These are phyloP conservation scores for Papilio dardanus DNA, from an alignment of 1,140 invertebrate species.

Conservation along the genomic window DNA sequence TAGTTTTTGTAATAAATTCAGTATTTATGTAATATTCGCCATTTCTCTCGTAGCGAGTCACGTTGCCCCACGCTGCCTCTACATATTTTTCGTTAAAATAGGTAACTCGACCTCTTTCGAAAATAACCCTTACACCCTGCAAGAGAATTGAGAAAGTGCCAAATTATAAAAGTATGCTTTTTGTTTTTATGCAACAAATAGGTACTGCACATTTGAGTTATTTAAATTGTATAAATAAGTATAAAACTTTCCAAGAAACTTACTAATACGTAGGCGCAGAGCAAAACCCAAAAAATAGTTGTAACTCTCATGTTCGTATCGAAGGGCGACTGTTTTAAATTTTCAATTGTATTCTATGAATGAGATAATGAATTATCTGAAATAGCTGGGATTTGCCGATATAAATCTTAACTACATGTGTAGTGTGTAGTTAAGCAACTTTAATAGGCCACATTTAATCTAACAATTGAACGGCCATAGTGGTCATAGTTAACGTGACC, in stretches of 20 bases:
- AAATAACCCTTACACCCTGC: conserved; percentile 47
- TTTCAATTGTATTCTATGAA: not conserved
- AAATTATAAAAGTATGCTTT: not conserved
- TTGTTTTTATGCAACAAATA: no score
- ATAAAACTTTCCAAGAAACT: no score
- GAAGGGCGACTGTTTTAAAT: not conserved
- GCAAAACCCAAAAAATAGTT: conserved; percentile 1
- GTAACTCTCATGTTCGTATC: not conserved
- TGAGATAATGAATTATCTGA: no score
- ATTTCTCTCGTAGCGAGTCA: conserved; percentile 45
- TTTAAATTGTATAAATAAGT: no score
- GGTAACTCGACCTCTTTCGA: conserved; percentile 44
- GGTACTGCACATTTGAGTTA: no score
- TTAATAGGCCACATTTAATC: no score
- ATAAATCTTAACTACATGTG: no score
- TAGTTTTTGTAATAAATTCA: not conserved
- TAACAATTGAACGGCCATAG: no score
- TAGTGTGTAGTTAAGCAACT: no score
- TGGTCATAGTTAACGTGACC: no score
- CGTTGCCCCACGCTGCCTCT: conserved; percentile 28
- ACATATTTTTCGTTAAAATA: conserved; percentile 49
- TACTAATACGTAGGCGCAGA: conserved; percentile 16
- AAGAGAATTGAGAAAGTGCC: not conserved
- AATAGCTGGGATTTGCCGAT: no score
- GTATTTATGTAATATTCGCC: conserved; percentile 46